Conservation (phyloP, 2,888 invertebrate species). For the Cephus runcator region DNA sequence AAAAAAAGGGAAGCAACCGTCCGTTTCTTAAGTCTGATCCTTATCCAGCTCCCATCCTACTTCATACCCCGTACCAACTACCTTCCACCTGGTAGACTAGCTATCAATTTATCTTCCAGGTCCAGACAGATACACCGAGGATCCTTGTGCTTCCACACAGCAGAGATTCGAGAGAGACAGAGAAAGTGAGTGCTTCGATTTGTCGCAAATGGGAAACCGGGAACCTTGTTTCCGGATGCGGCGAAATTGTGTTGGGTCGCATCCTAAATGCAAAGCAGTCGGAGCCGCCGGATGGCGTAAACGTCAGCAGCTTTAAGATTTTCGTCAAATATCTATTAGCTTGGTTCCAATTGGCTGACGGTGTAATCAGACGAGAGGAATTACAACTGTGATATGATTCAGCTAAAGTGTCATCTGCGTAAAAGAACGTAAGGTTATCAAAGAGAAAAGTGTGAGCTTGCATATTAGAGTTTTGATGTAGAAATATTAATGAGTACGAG, state of each 20-base stretch:
- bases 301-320: constrained; percentile 30
- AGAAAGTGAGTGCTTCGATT: background rate
- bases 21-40: background rate
- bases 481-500: constrained; percentile 6
- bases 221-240: background rate
- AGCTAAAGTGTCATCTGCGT: background rate
- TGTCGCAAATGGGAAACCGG: background rate
- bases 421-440: background rate
- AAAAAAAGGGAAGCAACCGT: background rate
- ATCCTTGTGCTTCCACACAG: background rate
- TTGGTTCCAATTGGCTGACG: constrained; percentile 15
- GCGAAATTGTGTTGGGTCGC: background rate
- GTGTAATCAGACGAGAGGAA: background rate
- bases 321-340: constrained; percentile 41
- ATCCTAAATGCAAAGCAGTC: background rate
- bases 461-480: no score
- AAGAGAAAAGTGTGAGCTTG: background rate
- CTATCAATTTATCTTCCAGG: background rate
- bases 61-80: background rate
- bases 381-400: background rate
- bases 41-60: background rate
- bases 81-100: background rate
- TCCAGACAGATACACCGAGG: background rate
- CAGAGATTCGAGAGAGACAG: background rate
- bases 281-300: background rate